Evolutionary conservation across 2,888 invertebrate species (phyloP).

Genomic region (Muscina levida): DNA sequence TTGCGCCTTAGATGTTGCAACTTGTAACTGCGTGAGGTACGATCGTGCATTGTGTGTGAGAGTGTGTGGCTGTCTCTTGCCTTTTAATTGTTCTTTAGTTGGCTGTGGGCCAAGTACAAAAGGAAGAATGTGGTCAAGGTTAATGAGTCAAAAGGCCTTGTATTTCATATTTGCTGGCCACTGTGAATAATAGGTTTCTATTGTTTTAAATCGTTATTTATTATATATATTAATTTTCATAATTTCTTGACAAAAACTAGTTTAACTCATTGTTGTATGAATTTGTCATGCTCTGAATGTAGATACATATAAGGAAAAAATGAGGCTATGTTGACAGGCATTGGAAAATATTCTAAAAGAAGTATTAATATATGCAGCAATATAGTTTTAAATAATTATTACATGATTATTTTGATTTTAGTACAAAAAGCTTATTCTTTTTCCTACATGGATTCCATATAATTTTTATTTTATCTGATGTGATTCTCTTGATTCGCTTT

Average conservation of each 20-base stretch:
- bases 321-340: no score
- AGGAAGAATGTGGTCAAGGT: not conserved
- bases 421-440: no score
- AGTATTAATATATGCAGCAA: no score
- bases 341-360: no score
- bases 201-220: slow-evolving; percentile 5
- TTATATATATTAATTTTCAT: slow-evolving; percentile 28
- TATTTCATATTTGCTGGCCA: not conserved
- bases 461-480: no score
- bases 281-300: slow-evolving; percentile 9
- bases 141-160: not conserved
- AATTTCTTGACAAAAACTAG: not conserved
- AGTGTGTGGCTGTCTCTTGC: not conserved
- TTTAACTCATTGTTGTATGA: not conserved
- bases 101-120: not conserved
- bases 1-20: slow-evolving; percentile 12
- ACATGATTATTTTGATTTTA: no score
- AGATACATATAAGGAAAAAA: no score
- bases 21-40: slow-evolving; percentile 19
- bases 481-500: no score
- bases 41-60: no score
- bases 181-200: not conserved
- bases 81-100: not conserved
- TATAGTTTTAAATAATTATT: no score
- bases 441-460: no score